Evolutionary conservation across 2,888 invertebrate genomes (phyloP), one percentile per base, ranked within the genome.

Genomic region (Eupithecia inturbata): DNA sequence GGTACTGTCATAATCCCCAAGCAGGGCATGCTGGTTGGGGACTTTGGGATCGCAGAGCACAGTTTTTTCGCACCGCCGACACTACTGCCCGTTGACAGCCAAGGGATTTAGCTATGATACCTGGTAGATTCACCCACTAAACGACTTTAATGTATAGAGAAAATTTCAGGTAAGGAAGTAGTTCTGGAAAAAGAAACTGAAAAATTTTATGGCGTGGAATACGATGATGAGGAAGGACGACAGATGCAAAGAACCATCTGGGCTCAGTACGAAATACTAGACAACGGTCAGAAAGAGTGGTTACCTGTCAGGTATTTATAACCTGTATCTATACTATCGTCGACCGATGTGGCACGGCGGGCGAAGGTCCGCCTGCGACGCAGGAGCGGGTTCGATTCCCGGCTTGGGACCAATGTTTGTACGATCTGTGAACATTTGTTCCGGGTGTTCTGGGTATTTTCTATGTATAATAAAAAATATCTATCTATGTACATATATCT

Each of bases 81-180:
- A 22, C 45, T 16, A 6, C n/a, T 10, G 22, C 49, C 22, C 10
- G 22, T 22, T 53, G 22, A 53, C 3, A 0, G 3, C 3, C 7
- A 49, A 22, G 22, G n/a, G n/a, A 49, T 49, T 49, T 22, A 53
- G 10, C 10, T 57, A 5, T 12, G 31, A 31, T 31, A 49, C 49
- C n/a, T 49, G 49, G n/a, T 45, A 45, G 6, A 19, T 22, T 49
- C 5, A 45, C 19, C 41, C 3, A 16, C 19, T 45, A 45, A 19
- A 7, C 45, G 12, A 45, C 19, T 31, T 4, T n/a, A n/a, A n/a
- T n/a, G n/a, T n/a, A n/a, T 1, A 53, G 22, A 22, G 3, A 10
- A 22, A 26, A 22, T 57, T 57, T 57, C 57, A 57, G 57, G 57
- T 57, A 57, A 26, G 26, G 57, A 57, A 57, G 57, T 57, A 26